Evolutionary conservation across 2,113 vertebrate species (phyloP).

Genomic region (Nannobrachium achirus): DNA sequence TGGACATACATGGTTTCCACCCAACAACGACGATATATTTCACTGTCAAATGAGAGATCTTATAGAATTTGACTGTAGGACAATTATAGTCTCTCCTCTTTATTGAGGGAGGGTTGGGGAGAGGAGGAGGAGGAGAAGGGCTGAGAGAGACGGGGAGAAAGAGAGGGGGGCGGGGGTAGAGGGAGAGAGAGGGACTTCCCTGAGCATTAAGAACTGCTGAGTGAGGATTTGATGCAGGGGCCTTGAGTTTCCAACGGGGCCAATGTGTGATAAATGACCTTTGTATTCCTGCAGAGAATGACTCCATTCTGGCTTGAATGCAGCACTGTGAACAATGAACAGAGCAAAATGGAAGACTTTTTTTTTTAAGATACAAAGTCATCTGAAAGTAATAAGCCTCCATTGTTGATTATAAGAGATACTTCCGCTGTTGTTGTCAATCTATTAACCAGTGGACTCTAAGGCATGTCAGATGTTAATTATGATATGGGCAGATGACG

Average conservation of each 20-base stretch:
- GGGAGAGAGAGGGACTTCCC: slow-evolving; percentile 44
- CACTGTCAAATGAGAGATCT: not conserved
- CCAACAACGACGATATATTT: no score
- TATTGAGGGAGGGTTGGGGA: slow-evolving; percentile 24
- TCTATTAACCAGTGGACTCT: slow-evolving; percentile 7
- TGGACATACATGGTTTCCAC: no score
- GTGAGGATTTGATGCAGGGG: slow-evolving; percentile 52
- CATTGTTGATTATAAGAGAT: slow-evolving; percentile 1
- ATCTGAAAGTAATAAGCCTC: slow-evolving; percentile 41
- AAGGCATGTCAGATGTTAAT: slow-evolving; percentile 3
- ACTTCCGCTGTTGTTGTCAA: slow-evolving; percentile 2
- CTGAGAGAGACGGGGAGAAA: slow-evolving; percentile 4
- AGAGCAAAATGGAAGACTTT: slow-evolving; percentile 23
- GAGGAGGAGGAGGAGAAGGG: slow-evolving; percentile 26
- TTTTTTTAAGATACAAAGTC: slow-evolving; percentile 6
- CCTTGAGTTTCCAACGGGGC: slow-evolving; percentile 36
- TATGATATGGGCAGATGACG: not conserved
- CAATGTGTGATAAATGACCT: slow-evolving; percentile 43
- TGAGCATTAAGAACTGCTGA: slow-evolving; percentile 51
- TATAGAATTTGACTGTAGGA: slow-evolving; percentile 8
- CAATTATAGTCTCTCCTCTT: slow-evolving; percentile 31
- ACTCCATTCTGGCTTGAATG: slow-evolving; percentile 26
- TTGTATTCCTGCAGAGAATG: slow-evolving; percentile 36
- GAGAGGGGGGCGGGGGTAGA: slow-evolving; percentile 12
- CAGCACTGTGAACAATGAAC: slow-evolving; percentile 30